Conservation (phyloP, 2,797 vertebrate genomes). For the Ispidina picta region DNA sequence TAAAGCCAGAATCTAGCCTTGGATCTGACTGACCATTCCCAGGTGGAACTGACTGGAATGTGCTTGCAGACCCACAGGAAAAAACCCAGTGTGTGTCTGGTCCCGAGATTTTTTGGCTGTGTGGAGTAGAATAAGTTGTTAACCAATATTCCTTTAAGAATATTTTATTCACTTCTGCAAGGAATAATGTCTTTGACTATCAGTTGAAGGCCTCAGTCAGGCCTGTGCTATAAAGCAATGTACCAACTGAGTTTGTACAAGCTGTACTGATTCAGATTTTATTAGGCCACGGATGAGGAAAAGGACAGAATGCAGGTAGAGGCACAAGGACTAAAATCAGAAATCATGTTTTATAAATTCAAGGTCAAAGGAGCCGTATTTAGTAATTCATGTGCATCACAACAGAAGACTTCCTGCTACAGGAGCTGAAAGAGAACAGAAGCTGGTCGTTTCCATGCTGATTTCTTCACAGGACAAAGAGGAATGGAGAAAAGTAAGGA, state of each 20-base stretch:
- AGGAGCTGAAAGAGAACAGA: background rate
- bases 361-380: background rate
- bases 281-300: background rate
- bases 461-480: background rate
- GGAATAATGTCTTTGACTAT: background rate
- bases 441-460: background rate
- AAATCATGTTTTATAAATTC: conserved; percentile 8
- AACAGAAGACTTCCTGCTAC: background rate
- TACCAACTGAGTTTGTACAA: background rate
- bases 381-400: background rate
- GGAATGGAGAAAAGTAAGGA: background rate
- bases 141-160: background rate
- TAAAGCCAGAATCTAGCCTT: background rate
- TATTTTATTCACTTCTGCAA: background rate
- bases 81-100: background rate
- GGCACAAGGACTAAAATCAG: background rate
- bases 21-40: background rate
- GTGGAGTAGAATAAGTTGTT: background rate
- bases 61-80: background rate
- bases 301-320: background rate
- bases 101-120: background rate
- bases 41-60: background rate
- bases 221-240: background rate
- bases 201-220: background rate
- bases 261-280: background rate